These are phyloP conservation scores for Lochmaea crataegi DNA, from an alignment of 2,888 invertebrate species.

Conservation along the genomic window DNA sequence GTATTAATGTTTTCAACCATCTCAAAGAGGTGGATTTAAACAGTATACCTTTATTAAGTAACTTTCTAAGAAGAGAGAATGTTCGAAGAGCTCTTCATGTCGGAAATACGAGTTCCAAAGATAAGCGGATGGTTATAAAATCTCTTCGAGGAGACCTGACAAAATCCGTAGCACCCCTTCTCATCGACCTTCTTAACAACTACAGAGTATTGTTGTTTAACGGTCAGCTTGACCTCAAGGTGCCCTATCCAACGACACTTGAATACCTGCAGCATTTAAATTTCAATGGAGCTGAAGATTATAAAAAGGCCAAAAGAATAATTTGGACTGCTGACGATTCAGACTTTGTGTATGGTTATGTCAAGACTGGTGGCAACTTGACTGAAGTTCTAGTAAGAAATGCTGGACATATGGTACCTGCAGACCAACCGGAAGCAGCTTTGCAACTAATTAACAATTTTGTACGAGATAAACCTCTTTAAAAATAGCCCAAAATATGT, in stretches of 20 bases:
- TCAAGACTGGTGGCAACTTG: slow-evolving; percentile 74
- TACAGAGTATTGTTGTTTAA: slow-evolving; percentile 83
- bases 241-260: slow-evolving; percentile 84
- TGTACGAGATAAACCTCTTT: slow-evolving; percentile 36
- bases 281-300: slow-evolving; percentile 73
- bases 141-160: slow-evolving; percentile 35
- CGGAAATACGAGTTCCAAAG: slow-evolving; percentile 70
- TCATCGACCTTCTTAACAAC: slow-evolving; percentile 71
- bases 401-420: slow-evolving; percentile 86
- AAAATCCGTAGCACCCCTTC: slow-evolving; percentile 45
- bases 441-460: slow-evolving; percentile 71
- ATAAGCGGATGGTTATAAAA: neutral
- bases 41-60: neutral
- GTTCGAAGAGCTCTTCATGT: slow-evolving; percentile 83
- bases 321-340: slow-evolving; percentile 76
- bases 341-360: slow-evolving; percentile 78
- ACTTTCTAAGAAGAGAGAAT: slow-evolving; percentile 64
- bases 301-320: slow-evolving; percentile 72
- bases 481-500: too few species aligned
- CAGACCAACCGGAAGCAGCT: slow-evolving; percentile 81
- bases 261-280: slow-evolving; percentile 78
- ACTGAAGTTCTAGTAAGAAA: slow-evolving; percentile 79
- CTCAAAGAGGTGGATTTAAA: neutral
- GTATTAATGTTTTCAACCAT: neutral
- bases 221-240: slow-evolving; percentile 89